A percentile compares a stretch with the other conserved stretches of the same genome.
phyloP scores from a whole-genome alignment of 2,113 vertebrate species.

The Archocentrus centrarchus region DNA sequence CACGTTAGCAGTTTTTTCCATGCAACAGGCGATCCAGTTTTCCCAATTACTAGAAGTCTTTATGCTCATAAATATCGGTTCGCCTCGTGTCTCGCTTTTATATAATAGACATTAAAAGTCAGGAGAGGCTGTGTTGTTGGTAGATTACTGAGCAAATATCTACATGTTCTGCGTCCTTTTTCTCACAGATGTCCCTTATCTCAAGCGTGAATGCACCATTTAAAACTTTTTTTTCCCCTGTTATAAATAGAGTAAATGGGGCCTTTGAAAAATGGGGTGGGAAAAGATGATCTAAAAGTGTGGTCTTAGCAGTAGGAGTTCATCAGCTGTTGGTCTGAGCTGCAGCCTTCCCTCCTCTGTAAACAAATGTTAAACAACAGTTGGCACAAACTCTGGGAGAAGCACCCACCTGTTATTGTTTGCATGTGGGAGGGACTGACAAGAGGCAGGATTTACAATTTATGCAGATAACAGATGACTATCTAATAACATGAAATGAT shows the following conservation, averaged over 20 bases:
- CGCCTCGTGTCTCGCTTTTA: background rate
- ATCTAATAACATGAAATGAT: background rate
- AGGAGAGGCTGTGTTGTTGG: background rate
- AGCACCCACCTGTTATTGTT: constrained; percentile 63
- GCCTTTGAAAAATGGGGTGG: background rate
- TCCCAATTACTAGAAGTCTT: constrained; percentile 11
- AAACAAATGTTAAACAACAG: constrained; percentile 72
- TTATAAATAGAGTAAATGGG: background rate
- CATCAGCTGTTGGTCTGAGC: constrained; percentile 65
- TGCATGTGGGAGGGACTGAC: constrained; percentile 16
- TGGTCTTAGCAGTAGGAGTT: constrained; percentile 27
- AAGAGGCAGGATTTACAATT: background rate
- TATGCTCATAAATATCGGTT: constrained; percentile 1
- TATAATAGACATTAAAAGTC: background rate
- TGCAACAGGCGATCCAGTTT: constrained; percentile 56
- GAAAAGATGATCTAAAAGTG: background rate
- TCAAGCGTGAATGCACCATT: background rate
- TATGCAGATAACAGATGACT: background rate
- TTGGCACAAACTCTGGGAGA: constrained; percentile 58
- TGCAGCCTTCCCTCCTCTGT: constrained; percentile 34
- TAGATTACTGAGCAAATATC: background rate
- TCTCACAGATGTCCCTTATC: too few species aligned
- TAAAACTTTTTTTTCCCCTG: background rate
- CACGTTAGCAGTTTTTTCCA: constrained; percentile 62
- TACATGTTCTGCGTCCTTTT: background rate